Conservation (phyloP, 2,113 vertebrate genomes). For the Coregonus clupeaformis region DNA sequence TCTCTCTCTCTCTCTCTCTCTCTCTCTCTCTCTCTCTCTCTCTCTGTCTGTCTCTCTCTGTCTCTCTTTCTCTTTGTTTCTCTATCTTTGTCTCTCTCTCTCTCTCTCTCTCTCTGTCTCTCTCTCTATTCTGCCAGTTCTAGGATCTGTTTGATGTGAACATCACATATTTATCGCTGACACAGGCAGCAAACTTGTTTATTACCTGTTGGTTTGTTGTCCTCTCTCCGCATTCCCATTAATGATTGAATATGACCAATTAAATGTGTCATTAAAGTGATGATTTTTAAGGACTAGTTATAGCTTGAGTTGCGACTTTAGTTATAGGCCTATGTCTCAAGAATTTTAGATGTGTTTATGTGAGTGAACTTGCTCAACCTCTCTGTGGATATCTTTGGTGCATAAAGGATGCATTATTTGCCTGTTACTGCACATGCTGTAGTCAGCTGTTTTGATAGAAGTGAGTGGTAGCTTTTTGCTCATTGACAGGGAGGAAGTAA, state of each 20-base stretch:
- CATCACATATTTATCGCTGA: not conserved
- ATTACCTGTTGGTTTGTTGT: slow-evolving; percentile 5
- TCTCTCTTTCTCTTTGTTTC: no score
- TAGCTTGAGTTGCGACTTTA: not conserved
- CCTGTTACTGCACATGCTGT: not conserved
- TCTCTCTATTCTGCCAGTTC: not conserved
- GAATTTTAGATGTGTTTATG: not conserved
- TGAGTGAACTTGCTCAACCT: not conserved
- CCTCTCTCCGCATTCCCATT: not conserved
- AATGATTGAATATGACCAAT: not conserved
- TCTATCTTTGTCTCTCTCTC: no score
- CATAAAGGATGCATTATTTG: not conserved
- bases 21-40: no score
- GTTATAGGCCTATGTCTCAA: not conserved
- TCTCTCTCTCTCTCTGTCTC: no score
- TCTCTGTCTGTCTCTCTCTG: no score
- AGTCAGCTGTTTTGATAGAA: not conserved
- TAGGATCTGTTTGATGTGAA: not conserved
- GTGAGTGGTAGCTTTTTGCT: not conserved
- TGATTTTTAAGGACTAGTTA: not conserved
- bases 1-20: no score
- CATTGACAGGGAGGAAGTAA: not conserved
- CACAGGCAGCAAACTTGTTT: not conserved
- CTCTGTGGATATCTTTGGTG: not conserved
- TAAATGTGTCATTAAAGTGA: not conserved